These are phyloP conservation scores for Amiota mariae DNA, from an alignment of 2,888 invertebrate species.

Conservation along the genomic window DNA sequence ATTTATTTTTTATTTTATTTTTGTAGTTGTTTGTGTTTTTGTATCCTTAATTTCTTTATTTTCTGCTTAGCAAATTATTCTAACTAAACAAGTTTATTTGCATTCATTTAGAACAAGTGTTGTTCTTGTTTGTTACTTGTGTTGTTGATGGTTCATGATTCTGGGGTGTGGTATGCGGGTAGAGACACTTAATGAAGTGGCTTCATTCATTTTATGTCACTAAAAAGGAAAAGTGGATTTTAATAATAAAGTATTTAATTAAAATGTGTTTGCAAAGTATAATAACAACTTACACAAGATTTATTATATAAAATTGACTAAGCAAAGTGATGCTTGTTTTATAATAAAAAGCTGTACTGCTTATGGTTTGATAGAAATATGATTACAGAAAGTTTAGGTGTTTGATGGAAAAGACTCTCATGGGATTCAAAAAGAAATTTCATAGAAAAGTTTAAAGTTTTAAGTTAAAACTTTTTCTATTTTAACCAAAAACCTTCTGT, in stretches of 20 bases:
- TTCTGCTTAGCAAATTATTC: not conserved
- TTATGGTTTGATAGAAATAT: no score
- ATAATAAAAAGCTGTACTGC: no score
- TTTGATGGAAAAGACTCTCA: no score
- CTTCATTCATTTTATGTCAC: not conserved
- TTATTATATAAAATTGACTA: no score
- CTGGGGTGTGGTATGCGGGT: not conserved
- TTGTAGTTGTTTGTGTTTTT: not conserved
- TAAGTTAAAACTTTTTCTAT: no score
- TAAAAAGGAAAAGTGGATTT: not conserved
- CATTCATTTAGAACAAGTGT: conserved; percentile 10
- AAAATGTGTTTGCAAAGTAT: not conserved
- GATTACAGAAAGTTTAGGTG: no score
- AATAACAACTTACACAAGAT: no score
- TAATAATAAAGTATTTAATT: not conserved
- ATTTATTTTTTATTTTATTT: not conserved
- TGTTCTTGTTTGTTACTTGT: not conserved
- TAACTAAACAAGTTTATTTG: conserved; percentile 1
- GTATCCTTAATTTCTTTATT: not conserved
- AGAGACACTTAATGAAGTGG: conserved; percentile 8
- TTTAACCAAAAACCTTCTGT: no score
- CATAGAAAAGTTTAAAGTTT: no score
- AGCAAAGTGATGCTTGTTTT: no score
- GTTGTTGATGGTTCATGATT: no score
- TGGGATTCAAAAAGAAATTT: no score